Evolutionary conservation across 2,888 invertebrate species (phyloP).

Genomic region (Cataglyphis rosenhaueri): DNA sequence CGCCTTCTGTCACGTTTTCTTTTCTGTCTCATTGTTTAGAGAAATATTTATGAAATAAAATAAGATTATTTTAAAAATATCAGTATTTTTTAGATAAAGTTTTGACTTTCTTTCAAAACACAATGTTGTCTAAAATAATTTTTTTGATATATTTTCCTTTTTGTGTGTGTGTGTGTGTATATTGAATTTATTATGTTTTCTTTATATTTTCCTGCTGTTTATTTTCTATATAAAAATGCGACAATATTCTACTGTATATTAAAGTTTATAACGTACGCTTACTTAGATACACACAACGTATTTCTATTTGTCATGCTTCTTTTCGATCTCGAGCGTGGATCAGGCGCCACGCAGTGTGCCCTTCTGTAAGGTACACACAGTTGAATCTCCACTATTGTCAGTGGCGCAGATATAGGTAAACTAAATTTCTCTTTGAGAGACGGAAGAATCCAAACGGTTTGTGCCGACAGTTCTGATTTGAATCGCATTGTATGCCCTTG

Average conservation of each 20-base stretch:
- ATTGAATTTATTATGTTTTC: neutral
- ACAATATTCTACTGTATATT: neutral
- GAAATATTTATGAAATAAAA: neutral
- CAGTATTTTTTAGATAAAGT: neutral
- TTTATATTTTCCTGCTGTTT: neutral
- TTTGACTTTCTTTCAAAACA: neutral
- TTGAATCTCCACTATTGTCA: constrained; percentile 40
- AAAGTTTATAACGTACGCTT: neutral
- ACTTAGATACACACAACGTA: neutral
- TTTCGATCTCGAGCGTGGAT: constrained; percentile 2
- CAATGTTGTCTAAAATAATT: neutral
- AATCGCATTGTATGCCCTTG: constrained; percentile 46
- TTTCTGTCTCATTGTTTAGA: neutral
- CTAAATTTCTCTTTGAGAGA: constrained; percentile 40
- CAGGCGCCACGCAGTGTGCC: neutral
- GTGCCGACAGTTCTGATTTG: constrained; percentile 35
- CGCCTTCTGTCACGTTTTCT: neutral
- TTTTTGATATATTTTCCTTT: neutral
- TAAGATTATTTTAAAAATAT: neutral
- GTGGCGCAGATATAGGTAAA: neutral
- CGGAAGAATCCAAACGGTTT: constrained; percentile 41
- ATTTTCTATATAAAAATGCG: neutral
- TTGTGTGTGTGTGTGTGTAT: too few relatives aligned
- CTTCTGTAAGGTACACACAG: constrained; percentile 28
- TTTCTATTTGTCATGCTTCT: constrained; percentile 28